Percentiles rank a stretch among this genome's conserved stretches.
Conservation (phyloP, 2,797 vertebrate species). For the Helostoma temminkii region DNA sequence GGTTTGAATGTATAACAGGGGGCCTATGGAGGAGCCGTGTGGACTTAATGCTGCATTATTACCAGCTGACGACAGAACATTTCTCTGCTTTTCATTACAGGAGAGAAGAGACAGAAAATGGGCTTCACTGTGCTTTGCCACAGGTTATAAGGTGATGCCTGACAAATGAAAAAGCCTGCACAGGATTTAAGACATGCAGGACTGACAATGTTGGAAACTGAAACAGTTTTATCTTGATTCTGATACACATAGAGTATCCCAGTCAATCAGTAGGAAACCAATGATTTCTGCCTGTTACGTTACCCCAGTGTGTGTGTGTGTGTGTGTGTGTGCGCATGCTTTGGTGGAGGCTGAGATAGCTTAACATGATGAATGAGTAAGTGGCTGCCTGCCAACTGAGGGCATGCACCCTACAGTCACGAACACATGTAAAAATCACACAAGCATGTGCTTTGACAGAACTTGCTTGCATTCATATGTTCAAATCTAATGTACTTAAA, state of each 20-base stretch:
- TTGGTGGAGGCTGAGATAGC: conserved; percentile 38
- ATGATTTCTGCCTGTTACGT: conserved; percentile 32
- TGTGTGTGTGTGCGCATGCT: no score
- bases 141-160: conserved; percentile 62
- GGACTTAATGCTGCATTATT: conserved; percentile 72
- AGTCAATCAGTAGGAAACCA: background rate
- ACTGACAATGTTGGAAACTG: conserved; percentile 28
- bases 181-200: conserved; percentile 21
- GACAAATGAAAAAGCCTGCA: conserved; percentile 41
- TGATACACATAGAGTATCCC: conserved; percentile 22
- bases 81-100: conserved; percentile 72
- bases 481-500: background rate
- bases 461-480: background rate
- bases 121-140: conserved; percentile 35
- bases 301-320: conserved; percentile 18
- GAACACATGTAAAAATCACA: conserved; percentile 26
- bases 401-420: conserved; percentile 27
- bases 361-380: conserved; percentile 69
- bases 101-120: conserved; percentile 63
- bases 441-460: conserved; percentile 3
- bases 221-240: conserved; percentile 25
- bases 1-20: conserved; percentile 56
- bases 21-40: conserved; percentile 53
- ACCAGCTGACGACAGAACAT: conserved; percentile 76
- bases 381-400: conserved; percentile 62